These are phyloP conservation scores for Psittacus erithacus DNA, from an alignment of 2,113 vertebrate genomes.

Conservation along the genomic window DNA sequence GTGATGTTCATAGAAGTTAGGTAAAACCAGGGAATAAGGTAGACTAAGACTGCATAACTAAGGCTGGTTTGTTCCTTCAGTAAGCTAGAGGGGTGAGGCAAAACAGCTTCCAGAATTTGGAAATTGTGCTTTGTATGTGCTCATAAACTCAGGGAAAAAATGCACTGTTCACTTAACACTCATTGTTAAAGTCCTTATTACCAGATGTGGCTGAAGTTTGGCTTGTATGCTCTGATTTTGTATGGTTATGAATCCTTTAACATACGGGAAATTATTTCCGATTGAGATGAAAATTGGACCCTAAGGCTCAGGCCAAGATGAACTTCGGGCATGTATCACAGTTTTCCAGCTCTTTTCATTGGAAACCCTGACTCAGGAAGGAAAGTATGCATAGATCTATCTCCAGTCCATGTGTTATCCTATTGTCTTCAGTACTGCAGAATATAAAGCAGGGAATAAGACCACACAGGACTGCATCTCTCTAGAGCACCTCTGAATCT, in stretches of 20 bases:
- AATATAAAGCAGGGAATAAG: neutral
- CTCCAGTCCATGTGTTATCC: slow-evolving; percentile 53
- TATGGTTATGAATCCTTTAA: neutral
- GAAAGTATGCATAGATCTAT: slow-evolving; percentile 41
- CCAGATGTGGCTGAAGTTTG: slow-evolving; percentile 2
- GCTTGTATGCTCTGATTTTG: neutral
- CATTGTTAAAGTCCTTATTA: neutral
- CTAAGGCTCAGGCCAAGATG: slow-evolving; percentile 44
- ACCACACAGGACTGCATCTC: slow-evolving; percentile 23
- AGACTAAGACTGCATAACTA: neutral
- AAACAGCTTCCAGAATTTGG: neutral
- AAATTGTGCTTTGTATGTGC: neutral
- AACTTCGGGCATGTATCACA: slow-evolving; percentile 9
- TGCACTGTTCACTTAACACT: neutral
- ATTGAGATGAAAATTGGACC: slow-evolving; percentile 28
- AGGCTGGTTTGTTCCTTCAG: neutral
- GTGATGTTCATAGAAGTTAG: neutral
- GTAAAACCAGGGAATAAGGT: neutral
- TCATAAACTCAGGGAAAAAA: neutral
- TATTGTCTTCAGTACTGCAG: slow-evolving; percentile 34
- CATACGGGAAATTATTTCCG: slow-evolving; percentile 7
- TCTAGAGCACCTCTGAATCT: slow-evolving; percentile 40
- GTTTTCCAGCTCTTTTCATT: slow-evolving; percentile 32
- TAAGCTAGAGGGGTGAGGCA: neutral
- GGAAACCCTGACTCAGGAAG: slow-evolving; percentile 51